phyloP scores from a whole-genome alignment of 2,888 invertebrate genomes.

The Chirona hameri region DNA sequence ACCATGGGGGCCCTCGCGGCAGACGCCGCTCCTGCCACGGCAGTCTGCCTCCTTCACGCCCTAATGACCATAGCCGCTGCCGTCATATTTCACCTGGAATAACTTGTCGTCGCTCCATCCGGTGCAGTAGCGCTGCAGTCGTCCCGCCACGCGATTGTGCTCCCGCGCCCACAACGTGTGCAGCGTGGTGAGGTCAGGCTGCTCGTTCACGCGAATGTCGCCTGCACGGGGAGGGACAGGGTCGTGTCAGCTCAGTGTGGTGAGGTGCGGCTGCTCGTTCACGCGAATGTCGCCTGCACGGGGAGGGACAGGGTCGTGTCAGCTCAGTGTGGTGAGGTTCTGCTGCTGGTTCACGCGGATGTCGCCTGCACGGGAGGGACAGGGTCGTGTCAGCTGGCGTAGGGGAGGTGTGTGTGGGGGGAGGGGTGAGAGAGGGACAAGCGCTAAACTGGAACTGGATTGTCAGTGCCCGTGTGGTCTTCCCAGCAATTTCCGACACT shows the following conservation, averaged over 20 bases:
- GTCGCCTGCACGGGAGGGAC: background rate
- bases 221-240: background rate
- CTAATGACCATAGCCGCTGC: conserved; percentile 69
- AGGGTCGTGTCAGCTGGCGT: too few species aligned
- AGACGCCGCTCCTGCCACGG: conserved; percentile 28
- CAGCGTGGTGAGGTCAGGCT: conserved; percentile 76
- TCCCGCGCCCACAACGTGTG: conserved; percentile 66
- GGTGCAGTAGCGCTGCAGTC: conserved; percentile 62
- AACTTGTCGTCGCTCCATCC: conserved; percentile 71
- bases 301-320: too few species aligned
- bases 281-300: conserved; percentile 53
- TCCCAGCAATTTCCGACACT: too few species aligned
- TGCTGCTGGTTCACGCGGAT: conserved; percentile 77
- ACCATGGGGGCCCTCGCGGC: too few species aligned
- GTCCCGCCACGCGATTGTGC: conserved; percentile 53
- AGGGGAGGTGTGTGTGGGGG: too few species aligned
- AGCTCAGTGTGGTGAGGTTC: conserved; percentile 76
- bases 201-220: conserved; percentile 70
- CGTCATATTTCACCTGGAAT: conserved; percentile 56
- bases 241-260: too few species aligned
- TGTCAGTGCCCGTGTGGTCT: too few species aligned
- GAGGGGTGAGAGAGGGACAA: too few species aligned
- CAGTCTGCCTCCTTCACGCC: conserved; percentile 47
- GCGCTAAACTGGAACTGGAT: too few species aligned
- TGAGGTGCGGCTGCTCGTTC: conserved; percentile 79